Conservation (phyloP, 1,140 invertebrate genomes). For the Drosophila cardini region DNA sequence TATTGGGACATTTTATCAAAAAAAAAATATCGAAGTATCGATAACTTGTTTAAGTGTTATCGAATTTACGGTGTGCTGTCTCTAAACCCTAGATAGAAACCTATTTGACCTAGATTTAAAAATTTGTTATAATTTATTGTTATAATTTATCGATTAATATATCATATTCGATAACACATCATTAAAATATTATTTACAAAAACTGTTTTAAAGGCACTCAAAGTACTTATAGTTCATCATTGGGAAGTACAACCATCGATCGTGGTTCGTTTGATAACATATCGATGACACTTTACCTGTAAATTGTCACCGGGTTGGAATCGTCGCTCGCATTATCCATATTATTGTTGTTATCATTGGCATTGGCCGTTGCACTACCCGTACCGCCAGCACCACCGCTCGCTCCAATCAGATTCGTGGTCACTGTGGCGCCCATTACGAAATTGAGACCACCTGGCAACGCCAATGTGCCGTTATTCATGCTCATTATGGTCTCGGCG, state of each 20-base stretch:
- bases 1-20: no score
- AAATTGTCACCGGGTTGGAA: slow-evolving; percentile 92
- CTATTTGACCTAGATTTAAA: no score
- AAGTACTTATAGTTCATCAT: neutral
- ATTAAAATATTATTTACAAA: no score
- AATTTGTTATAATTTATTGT: no score
- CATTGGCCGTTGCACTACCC: slow-evolving; percentile 34
- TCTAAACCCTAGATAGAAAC: no score
- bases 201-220: no score
- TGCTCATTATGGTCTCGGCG: slow-evolving; percentile 30
- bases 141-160: no score
- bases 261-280: neutral
- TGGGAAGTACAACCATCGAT: neutral
- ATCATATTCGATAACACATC: no score
- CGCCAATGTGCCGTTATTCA: slow-evolving; percentile 52
- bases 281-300: slow-evolving; percentile 87
- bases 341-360: slow-evolving; percentile 89
- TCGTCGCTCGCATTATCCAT: slow-evolving; percentile 91
- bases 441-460: slow-evolving; percentile 68
- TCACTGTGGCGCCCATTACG: slow-evolving; percentile 57
- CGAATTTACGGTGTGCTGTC: no score
- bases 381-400: slow-evolving; percentile 9
- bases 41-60: no score
- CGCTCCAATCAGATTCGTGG: slow-evolving; percentile 25
- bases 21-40: no score